Percentiles rank a stretch among this genome's conserved stretches.
These are phyloP conservation scores for Thripadectes ignobilis DNA, from an alignment of 2,797 vertebrate genomes.

Conservation along the genomic window DNA sequence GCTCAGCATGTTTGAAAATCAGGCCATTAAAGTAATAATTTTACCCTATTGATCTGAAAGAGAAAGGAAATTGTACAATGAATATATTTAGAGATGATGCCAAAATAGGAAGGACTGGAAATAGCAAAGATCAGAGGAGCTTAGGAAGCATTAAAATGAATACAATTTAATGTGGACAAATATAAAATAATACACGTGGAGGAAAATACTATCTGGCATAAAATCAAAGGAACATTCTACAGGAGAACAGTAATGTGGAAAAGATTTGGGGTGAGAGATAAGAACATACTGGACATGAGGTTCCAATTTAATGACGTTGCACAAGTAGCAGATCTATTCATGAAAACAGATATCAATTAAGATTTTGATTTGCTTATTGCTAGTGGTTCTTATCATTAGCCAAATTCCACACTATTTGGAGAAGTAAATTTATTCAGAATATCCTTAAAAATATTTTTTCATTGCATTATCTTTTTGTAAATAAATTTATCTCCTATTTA, in stretches of 20 bases:
- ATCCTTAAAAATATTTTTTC: background rate
- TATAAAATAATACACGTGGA: conserved; percentile 59
- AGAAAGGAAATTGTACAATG: conserved; percentile 62
- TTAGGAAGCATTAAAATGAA: conserved; percentile 63
- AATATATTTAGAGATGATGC: conserved; percentile 51
- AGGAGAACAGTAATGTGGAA: conserved; percentile 55
- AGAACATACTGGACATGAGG: conserved; percentile 45
- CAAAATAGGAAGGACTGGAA: conserved; percentile 62
- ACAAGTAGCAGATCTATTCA: conserved; percentile 21
- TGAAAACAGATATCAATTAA: conserved; percentile 1
- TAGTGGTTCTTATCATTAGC: background rate
- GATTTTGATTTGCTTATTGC: background rate
- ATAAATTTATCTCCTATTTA: background rate
- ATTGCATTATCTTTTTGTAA: background rate
- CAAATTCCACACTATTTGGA: background rate
- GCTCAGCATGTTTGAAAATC: conserved; percentile 43
- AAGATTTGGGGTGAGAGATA: conserved; percentile 31
- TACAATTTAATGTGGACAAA: conserved; percentile 70
- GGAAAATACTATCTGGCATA: conserved; percentile 55
- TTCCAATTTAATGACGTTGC: conserved; percentile 33
- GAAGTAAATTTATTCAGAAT: background rate
- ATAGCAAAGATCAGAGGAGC: conserved; percentile 54
- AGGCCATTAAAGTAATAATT: conserved; percentile 10
- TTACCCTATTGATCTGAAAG: conserved; percentile 37
- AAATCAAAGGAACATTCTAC: conserved; percentile 58